phyloP scores from a whole-genome alignment of 2,113 vertebrate genomes.

The Lagopus muta region DNA sequence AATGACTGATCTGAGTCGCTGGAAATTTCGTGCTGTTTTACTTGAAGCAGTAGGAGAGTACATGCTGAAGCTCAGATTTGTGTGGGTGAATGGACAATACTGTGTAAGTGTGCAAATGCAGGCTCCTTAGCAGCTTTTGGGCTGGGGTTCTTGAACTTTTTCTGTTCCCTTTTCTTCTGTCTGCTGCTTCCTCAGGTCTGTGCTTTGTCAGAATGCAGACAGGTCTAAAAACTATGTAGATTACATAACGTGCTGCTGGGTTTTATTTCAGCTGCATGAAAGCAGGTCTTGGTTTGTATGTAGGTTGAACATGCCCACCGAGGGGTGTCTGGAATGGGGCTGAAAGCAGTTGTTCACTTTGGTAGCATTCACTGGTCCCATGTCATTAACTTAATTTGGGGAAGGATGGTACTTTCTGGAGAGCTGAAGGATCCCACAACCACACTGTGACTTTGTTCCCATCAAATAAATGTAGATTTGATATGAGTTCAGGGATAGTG shows the following conservation, averaged over 20 bases:
- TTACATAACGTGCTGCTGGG: neutral
- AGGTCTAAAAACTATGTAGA: constrained; percentile 4
- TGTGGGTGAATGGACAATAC: constrained; percentile 45
- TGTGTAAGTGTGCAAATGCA: neutral
- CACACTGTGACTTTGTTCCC: neutral
- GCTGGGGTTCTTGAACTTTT: neutral
- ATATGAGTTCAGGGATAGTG: neutral
- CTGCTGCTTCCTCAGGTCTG: neutral
- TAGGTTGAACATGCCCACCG: neutral
- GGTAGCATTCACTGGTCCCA: neutral
- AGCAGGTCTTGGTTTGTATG: neutral
- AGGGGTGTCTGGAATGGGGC: fast-evolving
- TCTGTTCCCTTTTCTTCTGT: constrained; percentile 42
- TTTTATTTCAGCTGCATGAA: constrained; percentile 1
- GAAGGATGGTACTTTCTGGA: neutral
- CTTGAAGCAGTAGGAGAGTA: neutral
- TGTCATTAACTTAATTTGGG: neutral
- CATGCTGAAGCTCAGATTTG: neutral
- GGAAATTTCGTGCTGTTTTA: constrained; percentile 62
- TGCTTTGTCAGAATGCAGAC: neutral
- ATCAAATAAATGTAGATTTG: neutral
- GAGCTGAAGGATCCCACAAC: neutral
- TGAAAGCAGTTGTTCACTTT: neutral
- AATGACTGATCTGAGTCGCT: constrained; percentile 48
- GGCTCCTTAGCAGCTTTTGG: neutral